Percentiles rank a stretch among this genome's conserved stretches.
phyloP scores from a whole-genome alignment of 2,888 invertebrate genomes.

The Andricus quercusramuli region DNA sequence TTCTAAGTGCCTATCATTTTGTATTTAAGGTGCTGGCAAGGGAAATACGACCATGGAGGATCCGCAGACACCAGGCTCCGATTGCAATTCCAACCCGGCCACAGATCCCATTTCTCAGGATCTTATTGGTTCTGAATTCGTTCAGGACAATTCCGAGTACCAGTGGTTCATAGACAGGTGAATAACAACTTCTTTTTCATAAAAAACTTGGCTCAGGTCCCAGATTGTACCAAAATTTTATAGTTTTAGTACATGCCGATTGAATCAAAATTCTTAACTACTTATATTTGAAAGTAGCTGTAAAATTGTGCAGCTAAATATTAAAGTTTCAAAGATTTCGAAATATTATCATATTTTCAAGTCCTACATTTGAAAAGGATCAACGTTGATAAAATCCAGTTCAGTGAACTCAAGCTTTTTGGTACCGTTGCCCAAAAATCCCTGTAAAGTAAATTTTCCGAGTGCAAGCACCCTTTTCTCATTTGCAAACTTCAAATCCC shows the following conservation, averaged over 20 bases:
- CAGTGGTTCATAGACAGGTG: constrained; percentile 95
- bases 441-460: neutral
- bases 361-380: no score
- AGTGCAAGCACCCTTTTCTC: neutral
- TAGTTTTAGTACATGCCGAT: neutral
- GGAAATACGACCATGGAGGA: constrained; percentile 74
- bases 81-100: constrained; percentile 82
- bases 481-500: neutral
- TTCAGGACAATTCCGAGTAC: constrained; percentile 93
- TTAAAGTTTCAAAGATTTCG: no score
- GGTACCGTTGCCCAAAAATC: neutral
- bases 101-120: constrained; percentile 81
- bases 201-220: neutral
- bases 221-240: neutral
- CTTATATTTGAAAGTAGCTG: no score
- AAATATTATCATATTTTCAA: no score
- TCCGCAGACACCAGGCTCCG: constrained; percentile 80
- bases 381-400: no score
- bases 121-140: constrained; percentile 82
- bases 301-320: no score
- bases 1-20: neutral
- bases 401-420: no score
- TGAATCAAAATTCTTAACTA: neutral
- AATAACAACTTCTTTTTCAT: constrained; percentile 67
- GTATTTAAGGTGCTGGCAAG: constrained; percentile 66